Conservation (phyloP, 2,113 vertebrate species). For the Condylura cristata region DNA sequence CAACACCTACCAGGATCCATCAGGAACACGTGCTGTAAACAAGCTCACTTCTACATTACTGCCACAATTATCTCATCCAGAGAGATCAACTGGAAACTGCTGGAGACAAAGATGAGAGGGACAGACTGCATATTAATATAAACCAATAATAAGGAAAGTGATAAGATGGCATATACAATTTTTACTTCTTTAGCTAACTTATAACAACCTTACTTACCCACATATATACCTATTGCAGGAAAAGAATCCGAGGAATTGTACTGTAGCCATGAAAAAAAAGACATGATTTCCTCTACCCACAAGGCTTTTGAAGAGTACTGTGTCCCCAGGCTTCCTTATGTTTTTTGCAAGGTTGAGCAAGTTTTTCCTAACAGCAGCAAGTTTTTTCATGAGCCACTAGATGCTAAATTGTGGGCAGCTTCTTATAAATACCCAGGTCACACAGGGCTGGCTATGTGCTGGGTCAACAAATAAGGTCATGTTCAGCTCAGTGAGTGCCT, state of each 20-base stretch:
- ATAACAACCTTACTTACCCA: neutral
- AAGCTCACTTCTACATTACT: neutral
- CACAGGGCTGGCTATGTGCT: neutral
- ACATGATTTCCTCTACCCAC: neutral
- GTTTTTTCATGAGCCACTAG: slow-evolving; percentile 35
- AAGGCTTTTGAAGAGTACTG: neutral
- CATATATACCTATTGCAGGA: neutral
- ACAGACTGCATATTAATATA: neutral
- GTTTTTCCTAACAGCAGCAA: slow-evolving; percentile 10
- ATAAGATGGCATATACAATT: neutral
- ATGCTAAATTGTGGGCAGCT: slow-evolving; percentile 58
- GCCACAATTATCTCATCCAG: neutral
- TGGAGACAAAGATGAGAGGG: neutral
- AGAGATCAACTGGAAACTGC: neutral
- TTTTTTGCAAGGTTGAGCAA: slow-evolving; percentile 25
- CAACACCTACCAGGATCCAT: neutral
- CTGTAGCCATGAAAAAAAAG: neutral
- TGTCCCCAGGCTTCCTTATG: neutral
- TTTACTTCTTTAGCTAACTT: neutral
- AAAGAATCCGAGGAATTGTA: neutral
- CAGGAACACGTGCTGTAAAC: neutral
- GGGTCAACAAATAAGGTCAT: slow-evolving; percentile 46
- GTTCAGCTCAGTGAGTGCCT: slow-evolving; percentile 34
- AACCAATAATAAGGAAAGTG: neutral
- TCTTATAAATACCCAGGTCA: slow-evolving; percentile 36